Percentiles rank a stretch among this genome's conserved stretches.
phyloP scores from a whole-genome alignment of 2,888 invertebrate genomes.

The Ectemnius continuus region DNA sequence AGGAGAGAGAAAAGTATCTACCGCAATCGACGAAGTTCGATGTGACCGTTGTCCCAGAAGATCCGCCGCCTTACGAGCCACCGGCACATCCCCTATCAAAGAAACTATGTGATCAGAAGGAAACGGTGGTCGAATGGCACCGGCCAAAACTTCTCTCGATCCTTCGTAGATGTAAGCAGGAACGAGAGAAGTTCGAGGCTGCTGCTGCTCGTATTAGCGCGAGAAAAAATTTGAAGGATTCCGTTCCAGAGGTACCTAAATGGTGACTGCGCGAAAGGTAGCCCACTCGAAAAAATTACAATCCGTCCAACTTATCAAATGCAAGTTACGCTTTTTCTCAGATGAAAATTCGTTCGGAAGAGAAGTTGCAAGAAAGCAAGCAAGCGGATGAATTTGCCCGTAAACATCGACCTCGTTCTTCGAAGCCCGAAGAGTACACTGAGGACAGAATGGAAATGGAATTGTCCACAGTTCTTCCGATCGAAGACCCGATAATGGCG shows the following conservation, averaged over 20 bases:
- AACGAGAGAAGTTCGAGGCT: constrained; percentile 75
- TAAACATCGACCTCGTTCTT: constrained; percentile 8
- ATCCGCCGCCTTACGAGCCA: constrained; percentile 36
- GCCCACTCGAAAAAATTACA: too few relatives aligned
- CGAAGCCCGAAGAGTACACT: background rate
- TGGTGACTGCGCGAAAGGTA: background rate
- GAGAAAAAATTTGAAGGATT: background rate
- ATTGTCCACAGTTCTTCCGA: background rate
- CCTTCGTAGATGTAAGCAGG: constrained; percentile 77
- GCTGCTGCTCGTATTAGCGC: constrained; percentile 32
- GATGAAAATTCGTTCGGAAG: background rate
- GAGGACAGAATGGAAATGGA: background rate
- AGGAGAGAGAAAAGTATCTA: constrained; percentile 64
- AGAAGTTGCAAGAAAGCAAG: constrained; percentile 1
- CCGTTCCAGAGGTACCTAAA: constrained; percentile 27
- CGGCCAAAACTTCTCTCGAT: constrained; percentile 79
- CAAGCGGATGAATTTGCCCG: constrained; percentile 50
- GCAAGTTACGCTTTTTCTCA: too few relatives aligned
- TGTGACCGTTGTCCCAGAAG: constrained; percentile 59
- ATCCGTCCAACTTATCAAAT: too few relatives aligned
- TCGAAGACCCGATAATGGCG: constrained; percentile 42
- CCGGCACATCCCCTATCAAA: constrained; percentile 75
- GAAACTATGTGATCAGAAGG: constrained; percentile 78
- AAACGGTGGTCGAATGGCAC: constrained; percentile 81
- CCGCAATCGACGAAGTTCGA: constrained; percentile 65